Evolutionary conservation across 2,797 vertebrate species (phyloP).

Genomic region (Knipowitschia caucasica): DNA sequence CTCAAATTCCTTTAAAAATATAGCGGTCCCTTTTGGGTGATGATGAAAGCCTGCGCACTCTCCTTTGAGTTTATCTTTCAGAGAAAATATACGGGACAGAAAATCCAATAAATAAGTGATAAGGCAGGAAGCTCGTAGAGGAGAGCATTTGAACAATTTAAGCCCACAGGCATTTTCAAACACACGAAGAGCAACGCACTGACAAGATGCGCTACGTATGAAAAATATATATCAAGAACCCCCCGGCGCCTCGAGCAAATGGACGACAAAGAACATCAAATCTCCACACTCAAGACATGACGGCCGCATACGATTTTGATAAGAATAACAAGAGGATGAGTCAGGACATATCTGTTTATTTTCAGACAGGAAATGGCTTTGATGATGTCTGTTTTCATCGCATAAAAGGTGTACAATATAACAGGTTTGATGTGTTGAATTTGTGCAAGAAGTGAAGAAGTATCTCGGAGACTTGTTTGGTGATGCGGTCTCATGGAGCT

Average conservation of each 20-base stretch:
- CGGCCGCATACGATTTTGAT: constrained; percentile 51
- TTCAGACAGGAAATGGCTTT: background rate
- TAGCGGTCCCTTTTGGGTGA: constrained; percentile 27
- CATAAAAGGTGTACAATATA: too few species aligned
- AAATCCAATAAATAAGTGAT: constrained; percentile 75
- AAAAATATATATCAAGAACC: constrained; percentile 33
- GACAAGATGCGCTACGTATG: constrained; percentile 49
- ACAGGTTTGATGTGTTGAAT: too few species aligned
- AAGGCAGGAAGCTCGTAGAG: constrained; percentile 64
- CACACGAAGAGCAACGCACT: constrained; percentile 29
- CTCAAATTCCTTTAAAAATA: constrained; percentile 44
- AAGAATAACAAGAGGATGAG: constrained; percentile 44
- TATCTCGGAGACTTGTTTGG: too few species aligned
- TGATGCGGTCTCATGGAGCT: too few species aligned
- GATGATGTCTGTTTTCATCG: too few species aligned
- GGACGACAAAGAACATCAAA: constrained; percentile 58
- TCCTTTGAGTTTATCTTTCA: constrained; percentile 65
- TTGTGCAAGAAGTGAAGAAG: too few species aligned
- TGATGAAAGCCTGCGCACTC: constrained; percentile 57
- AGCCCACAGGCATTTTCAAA: constrained; percentile 65
- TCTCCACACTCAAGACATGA: constrained; percentile 51
- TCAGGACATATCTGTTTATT: constrained; percentile 35
- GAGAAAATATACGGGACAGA: constrained; percentile 68
- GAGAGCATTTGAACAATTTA: constrained; percentile 70
- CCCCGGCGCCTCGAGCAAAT: constrained; percentile 58